Base-by-base conservation (phyloP, 1,140 invertebrate species). In the Lanistes nyassanus region DNA sequence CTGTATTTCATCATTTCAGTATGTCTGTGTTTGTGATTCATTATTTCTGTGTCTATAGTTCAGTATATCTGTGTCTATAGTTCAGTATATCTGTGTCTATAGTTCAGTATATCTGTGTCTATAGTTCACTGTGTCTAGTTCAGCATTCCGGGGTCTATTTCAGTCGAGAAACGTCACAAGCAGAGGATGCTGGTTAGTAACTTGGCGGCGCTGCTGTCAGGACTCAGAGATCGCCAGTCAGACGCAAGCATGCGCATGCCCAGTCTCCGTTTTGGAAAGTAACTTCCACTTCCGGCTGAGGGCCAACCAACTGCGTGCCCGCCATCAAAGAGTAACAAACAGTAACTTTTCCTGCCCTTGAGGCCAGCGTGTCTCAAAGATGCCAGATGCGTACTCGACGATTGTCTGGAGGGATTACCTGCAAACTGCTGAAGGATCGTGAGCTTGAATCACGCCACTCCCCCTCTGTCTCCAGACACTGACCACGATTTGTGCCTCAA, bases 171-270 rank as follows among this genome's bases (percentile, higher is more conserved):
- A 47, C 36, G 67, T 21, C 64, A 68, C 11, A 29, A 36, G 29
- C 75, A 76, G 67, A 62, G 68, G 26, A 71, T 72, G 68, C 68
- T 76, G 19, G 67, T 76, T n/a, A 76, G 53, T 47, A 76, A 76
- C 68, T 23, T 76, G 39, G 75, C 75, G 16, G 75, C 75, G 36
- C 34, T 76, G 47, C 58, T 76, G 26, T 76, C 75, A 16, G 75
- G 75, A 2, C 39, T 76, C 2, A 64, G 60, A 55, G 66, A 76
- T 34, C n/a, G 75, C 16, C 67, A 76, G 36, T 67, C 36, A 42
- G 75, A 76, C 31, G 39, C 75, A 26, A 72, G 36, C 29, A 64
- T 76, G 68, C 75, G 75, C 58, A 76, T 76, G 66, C 68, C 75
- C 56, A 76, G 67, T 65, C 68, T 76, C n/a, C 56, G 75, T 7